Base-by-base conservation (phyloP, 2,888 invertebrate species). In the Mesopsocus fuscifrons region DNA sequence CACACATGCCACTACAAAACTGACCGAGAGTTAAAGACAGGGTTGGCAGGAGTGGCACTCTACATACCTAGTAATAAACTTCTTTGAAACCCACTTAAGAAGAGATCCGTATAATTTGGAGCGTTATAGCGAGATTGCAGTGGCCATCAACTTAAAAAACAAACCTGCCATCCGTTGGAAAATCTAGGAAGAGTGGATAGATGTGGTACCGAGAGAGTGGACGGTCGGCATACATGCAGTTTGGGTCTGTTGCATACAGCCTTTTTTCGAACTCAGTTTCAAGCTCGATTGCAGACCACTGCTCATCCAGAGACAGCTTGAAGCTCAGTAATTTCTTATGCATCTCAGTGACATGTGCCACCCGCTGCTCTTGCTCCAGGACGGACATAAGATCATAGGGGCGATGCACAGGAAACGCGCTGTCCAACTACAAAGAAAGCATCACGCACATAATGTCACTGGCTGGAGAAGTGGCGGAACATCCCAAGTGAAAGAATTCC, bases 211-310 rank as follows among this genome's bases (percentile, higher is more conserved):
- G 38, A 3, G 38, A 9, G n/a, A 38, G 38, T 5, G 38, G 38
- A 5, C 15, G 5, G n/a, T 13, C 38, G n/a, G 20, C 38, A 18
- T 18, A 20, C 13, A 38, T 15, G 18, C 38, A 38, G 20, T 38
- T 21, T 11, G 4, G n/a, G 20, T 38, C 38, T 5, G 38, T 38
- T 15, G 38, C 6, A 20, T 38, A 38, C 6, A 38, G 18, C 38
- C 38, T 38, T 20, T 38, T 38, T 11, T 38, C 38, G 13, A 38
- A 38, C 6, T 38, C 38, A 5, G 20, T 38, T 11, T 38, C 38
- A n/a, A 13, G 18, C 20, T 38, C 38, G 6, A 38, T 38, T 11
- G 20, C n/a, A 4, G 20, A 15, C 38, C 38, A 38, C 11, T 38
- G 38, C 13, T 38, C n/a, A 21, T 38, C 38, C 21, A 38, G 17